These are phyloP conservation scores for Chlorodrepanis virens DNA, from an alignment of 2,113 vertebrate genomes.

Conservation along the genomic window DNA sequence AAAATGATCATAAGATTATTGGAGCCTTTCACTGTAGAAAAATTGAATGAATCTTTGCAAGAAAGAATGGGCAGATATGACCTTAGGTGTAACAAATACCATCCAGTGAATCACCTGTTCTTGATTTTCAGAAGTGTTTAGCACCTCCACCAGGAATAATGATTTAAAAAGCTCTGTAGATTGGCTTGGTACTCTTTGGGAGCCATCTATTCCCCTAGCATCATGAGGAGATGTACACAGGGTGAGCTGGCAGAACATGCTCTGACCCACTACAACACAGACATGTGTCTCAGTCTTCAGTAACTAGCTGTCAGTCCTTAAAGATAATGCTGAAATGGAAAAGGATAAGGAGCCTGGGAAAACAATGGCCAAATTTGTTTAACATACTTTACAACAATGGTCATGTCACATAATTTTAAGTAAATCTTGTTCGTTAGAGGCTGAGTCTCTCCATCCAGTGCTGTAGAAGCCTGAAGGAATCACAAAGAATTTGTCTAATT, in stretches of 20 bases:
- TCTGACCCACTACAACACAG: neutral
- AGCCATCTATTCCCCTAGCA: neutral
- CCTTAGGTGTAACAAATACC: neutral
- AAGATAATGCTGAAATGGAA: neutral
- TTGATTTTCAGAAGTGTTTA: neutral
- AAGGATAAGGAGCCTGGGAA: neutral
- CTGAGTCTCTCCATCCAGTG: neutral
- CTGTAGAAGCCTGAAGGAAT: neutral
- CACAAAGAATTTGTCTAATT: conserved; percentile 19
- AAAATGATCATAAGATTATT: neutral
- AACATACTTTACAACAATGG: neutral
- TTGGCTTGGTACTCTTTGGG: neutral
- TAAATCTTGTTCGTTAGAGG: neutral
- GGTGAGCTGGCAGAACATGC: neutral
- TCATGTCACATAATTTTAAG: conserved; percentile 12
- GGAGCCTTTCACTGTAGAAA: neutral
- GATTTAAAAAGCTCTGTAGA: neutral
- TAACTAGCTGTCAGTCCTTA: neutral
- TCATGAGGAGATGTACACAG: neutral
- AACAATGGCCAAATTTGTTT: neutral
- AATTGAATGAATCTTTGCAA: neutral
- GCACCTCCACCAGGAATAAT: neutral
- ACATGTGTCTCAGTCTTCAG: neutral
- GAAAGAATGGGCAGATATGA: neutral
- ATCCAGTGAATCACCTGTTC: neutral